Conservation (phyloP, 2,888 invertebrate genomes). For the Caenorhabditis auriculariae region DNA sequence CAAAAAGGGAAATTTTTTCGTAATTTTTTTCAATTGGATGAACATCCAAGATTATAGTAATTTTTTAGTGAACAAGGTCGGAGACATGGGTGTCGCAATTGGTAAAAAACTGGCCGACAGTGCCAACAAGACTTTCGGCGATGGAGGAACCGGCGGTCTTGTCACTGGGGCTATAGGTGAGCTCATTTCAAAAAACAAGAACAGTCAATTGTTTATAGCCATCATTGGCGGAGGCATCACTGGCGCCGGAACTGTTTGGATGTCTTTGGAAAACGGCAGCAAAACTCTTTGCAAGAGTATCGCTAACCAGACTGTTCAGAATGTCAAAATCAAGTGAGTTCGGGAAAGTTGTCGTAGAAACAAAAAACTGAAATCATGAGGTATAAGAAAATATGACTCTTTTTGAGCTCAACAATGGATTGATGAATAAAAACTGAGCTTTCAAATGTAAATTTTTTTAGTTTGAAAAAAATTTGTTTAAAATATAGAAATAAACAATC, state of each 20-base stretch:
- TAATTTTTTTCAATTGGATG: too few relatives aligned
- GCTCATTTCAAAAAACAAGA: background rate
- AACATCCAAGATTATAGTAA: too few relatives aligned
- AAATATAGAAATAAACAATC: too few relatives aligned
- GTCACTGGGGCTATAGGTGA: constrained; percentile 42
- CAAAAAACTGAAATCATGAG: too few relatives aligned
- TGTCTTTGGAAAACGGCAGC: constrained; percentile 75
- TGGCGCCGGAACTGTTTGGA: constrained; percentile 72
- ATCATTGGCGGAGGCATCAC: constrained; percentile 57
- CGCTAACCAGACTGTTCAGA: constrained; percentile 76
- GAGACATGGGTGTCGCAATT: constrained; percentile 73
- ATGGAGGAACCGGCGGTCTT: constrained; percentile 47
- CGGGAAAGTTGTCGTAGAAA: too few relatives aligned
- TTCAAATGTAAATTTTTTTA: too few relatives aligned
- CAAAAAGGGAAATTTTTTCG: too few relatives aligned
- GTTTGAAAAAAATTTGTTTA: too few relatives aligned
- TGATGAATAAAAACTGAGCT: too few relatives aligned
- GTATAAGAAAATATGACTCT: too few relatives aligned
- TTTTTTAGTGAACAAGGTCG: constrained; percentile 69
- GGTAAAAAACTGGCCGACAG: constrained; percentile 73
- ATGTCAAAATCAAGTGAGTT: constrained; percentile 76
- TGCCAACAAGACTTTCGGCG: constrained; percentile 66
- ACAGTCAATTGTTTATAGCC: constrained; percentile 14
- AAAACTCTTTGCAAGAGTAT: constrained; percentile 71
- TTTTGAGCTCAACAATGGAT: too few relatives aligned